Conservation (phyloP, 2,113 vertebrate species). For the Vanacampus margaritifer region DNA sequence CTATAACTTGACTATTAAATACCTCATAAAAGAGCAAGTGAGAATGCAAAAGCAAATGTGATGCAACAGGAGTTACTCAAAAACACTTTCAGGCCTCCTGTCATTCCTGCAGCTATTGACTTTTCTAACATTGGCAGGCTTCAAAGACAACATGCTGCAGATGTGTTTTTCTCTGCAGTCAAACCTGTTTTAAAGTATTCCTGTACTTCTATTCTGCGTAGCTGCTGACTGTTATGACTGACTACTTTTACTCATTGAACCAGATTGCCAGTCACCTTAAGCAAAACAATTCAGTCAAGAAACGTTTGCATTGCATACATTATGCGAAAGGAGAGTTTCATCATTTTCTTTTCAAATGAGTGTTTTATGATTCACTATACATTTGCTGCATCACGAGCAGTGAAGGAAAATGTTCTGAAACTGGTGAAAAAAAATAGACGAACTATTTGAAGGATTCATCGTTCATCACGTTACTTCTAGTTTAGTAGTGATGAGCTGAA, state of each 20-base stretch:
- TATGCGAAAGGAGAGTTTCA: background rate
- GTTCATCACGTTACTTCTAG: background rate
- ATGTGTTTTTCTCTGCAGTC: conserved; percentile 5
- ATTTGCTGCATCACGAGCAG: background rate
- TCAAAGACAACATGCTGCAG: background rate
- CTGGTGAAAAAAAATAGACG: background rate
- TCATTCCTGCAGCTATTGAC: background rate
- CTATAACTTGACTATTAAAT: too few species aligned
- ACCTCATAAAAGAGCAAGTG: background rate
- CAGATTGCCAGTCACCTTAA: background rate
- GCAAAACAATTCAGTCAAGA: background rate
- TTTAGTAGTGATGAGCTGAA: background rate
- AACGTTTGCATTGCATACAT: background rate
- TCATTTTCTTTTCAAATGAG: background rate
- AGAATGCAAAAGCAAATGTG: conserved; percentile 21
- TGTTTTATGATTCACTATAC: background rate
- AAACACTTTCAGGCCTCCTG: background rate
- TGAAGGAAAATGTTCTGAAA: background rate
- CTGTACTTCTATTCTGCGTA: background rate
- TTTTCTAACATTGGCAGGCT: conserved; percentile 4
- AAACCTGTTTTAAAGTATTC: conserved; percentile 26
- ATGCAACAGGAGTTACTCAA: background rate
- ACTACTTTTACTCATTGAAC: background rate
- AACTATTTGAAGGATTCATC: too few species aligned
- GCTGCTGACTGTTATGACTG: background rate